Base-by-base conservation (phyloP, 2,888 invertebrate species). In the Molorchus minor region DNA sequence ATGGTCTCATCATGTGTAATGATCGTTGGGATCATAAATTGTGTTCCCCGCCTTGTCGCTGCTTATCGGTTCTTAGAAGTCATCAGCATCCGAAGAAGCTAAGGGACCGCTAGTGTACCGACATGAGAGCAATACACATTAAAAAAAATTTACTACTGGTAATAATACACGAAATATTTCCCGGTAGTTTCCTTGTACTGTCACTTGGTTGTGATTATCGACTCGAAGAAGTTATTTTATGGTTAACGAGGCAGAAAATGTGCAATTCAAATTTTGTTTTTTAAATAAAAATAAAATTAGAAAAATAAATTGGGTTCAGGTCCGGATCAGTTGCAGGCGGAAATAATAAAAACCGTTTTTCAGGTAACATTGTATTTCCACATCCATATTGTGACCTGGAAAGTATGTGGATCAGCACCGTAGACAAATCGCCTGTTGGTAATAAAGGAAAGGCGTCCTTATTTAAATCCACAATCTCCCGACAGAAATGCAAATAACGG, bases 401-500 rank as follows among this genome's bases (percentile, higher is more conserved):
- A n/a, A n/a, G n/a, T n/a, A n/a, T n/a, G n/a, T n/a, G n/a, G 25
- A 44, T 21, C 44, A 21, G 12, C 29, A 44, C 19, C 21, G 41
- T 19, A 13, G 41, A 20, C 57, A 56, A 53, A 53, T 51, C 47
- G 63, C 46, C n/a, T n/a, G n/a, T n/a, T n/a, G 67, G 61, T 62
- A 64, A 67, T 67, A 61, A 64, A 65, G 61, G 68, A 69, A 66
- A 61, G 62, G 62, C 65, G 64, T 71, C 70, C 65, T 71, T 71
- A 73, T 63, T 65, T 70, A 73, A 71, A 73, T 72, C 70, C 67
- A 68, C 72, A 73, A 70, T 68, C 69, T 68, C 70, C 67, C 58
- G 52, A 68, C 67, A 67, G 70, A 73, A 73, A 74, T 74, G 75
- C 72, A 75, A 74, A 75, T 74, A 71, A 67, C 59, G 67, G 67